Evolutionary conservation across 2,797 vertebrate genomes (phyloP).

Genomic region (Phrynocephalus guinanensis): DNA sequence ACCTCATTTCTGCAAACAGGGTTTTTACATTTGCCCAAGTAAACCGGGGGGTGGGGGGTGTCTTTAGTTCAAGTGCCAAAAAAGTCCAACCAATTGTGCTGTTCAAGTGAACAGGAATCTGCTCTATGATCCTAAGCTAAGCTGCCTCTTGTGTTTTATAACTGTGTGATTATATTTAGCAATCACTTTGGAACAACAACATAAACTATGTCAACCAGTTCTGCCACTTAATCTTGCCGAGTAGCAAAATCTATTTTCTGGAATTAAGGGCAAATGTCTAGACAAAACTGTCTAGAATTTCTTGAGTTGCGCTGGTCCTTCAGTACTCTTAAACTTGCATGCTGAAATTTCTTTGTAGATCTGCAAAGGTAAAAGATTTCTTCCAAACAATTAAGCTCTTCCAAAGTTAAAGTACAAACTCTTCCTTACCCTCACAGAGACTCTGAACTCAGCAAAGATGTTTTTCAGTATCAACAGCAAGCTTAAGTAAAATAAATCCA

Average conservation of each 20-base stretch:
- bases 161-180: accelerated
- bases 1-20: no score
- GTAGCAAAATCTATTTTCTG: accelerated
- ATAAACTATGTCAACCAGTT: background rate
- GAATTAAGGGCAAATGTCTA: background rate
- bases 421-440: no score
- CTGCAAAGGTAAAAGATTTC: background rate
- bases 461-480: no score
- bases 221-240: background rate
- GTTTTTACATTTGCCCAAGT: no score
- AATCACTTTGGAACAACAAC: background rate
- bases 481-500: no score
- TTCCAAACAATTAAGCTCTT: no score
- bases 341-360: background rate
- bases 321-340: background rate
- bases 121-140: background rate
- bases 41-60: no score
- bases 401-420: no score
- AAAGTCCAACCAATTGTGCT: no score
- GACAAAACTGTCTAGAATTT: background rate
- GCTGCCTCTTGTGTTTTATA: background rate
- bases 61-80: no score
- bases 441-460: no score
- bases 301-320: background rate
- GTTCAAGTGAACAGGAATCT: no score